Evolutionary conservation across 2,113 vertebrate genomes (phyloP).

Genomic region (Panurus biarmicus): DNA sequence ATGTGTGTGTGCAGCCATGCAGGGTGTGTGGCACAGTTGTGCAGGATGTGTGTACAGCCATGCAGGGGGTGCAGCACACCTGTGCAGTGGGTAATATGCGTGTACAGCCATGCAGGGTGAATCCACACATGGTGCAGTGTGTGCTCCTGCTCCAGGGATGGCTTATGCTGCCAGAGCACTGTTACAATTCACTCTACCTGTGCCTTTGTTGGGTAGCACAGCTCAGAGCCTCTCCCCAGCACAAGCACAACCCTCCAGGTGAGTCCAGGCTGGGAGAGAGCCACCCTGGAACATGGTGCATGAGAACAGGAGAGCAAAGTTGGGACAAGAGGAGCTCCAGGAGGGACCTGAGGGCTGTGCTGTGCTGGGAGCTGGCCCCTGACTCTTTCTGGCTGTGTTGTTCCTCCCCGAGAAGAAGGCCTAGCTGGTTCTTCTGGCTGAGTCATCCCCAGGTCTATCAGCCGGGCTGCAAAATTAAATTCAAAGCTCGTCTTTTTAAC

Average conservation of each 20-base stretch:
- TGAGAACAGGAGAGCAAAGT: not conserved
- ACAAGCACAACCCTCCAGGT: rapidly evolving
- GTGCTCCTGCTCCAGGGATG: not conserved
- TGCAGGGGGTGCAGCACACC: too few relatives aligned
- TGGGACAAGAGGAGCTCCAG: not conserved
- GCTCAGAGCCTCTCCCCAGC: rapidly evolving
- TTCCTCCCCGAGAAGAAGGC: not conserved
- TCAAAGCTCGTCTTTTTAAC: conserved; percentile 46
- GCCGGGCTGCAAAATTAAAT: conserved; percentile 50
- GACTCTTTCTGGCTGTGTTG: not conserved
- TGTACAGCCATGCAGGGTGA: not conserved
- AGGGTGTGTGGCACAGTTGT: not conserved
- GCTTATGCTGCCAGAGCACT: not conserved
- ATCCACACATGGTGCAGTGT: rapidly evolving
- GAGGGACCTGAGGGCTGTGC: not conserved
- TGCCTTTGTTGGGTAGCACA: rapidly evolving
- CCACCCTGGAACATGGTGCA: rapidly evolving
- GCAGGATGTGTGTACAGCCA: not conserved
- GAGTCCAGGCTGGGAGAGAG: not conserved
- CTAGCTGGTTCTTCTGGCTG: conserved; percentile 37
- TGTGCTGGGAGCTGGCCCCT: not conserved
- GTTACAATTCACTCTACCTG: not conserved
- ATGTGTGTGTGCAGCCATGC: not conserved
- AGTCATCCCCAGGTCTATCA: conserved; percentile 50
- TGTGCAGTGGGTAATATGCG: too few relatives aligned